These are phyloP conservation scores for Chydorus sphaericus DNA, from an alignment of 2,888 invertebrate species.

Conservation along the genomic window DNA sequence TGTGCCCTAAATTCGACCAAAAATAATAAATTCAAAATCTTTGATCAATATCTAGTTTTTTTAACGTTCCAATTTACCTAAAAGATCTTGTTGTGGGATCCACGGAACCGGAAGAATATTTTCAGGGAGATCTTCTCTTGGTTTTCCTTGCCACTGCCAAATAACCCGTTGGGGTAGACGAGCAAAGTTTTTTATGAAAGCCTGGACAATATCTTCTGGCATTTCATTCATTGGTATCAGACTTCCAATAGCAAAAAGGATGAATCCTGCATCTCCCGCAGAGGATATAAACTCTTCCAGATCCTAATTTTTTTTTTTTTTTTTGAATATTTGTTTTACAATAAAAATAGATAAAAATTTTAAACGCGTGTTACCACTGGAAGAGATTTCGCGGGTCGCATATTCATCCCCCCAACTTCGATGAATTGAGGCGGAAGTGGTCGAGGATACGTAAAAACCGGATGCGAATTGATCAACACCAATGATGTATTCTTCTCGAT, in stretches of 20 bases:
- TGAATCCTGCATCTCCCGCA: slow-evolving; percentile 23
- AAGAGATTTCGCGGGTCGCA: slow-evolving; percentile 26
- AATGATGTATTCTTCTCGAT: slow-evolving; percentile 33
- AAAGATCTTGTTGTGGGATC: slow-evolving; percentile 28
- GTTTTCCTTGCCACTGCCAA: slow-evolving; percentile 18
- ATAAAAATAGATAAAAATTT: no score
- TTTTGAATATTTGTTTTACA: no score
- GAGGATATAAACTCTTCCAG: slow-evolving; percentile 21
- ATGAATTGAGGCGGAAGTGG: slow-evolving; percentile 18
- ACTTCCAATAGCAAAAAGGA: slow-evolving; percentile 28
- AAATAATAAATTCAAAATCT: background rate
- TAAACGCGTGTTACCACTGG: no score
- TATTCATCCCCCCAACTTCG: slow-evolving; percentile 20
- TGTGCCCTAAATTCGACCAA: slow-evolving; percentile 21
- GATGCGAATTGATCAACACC: slow-evolving; percentile 18
- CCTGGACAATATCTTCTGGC: slow-evolving; percentile 18
- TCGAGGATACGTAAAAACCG: slow-evolving; percentile 13
- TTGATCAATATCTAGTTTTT: no score
- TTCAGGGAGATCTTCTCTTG: slow-evolving; percentile 16
- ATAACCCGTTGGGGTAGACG: slow-evolving; percentile 22
- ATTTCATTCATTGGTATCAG: slow-evolving; percentile 25
- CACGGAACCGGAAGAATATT: slow-evolving; percentile 25
- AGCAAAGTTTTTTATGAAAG: slow-evolving; percentile 22
- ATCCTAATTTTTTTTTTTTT: no score
- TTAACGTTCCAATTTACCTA: slow-evolving; percentile 20